Base-by-base conservation (phyloP, 2,888 invertebrate species). In the Pyralis farinalis region DNA sequence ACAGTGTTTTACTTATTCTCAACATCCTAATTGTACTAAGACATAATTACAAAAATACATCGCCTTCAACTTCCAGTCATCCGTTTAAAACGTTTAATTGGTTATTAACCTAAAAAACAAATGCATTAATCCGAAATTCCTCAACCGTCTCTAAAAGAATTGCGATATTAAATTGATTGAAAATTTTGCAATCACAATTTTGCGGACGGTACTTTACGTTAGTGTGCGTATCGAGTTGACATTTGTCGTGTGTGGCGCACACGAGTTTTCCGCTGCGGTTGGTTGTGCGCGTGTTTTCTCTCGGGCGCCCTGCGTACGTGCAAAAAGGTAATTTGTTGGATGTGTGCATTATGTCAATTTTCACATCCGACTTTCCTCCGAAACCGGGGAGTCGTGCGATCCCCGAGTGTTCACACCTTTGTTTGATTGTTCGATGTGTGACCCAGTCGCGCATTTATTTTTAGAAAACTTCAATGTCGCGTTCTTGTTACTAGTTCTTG, bases 301-400 rank as follows among this genome's bases (percentile, higher is more conserved):
- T 63, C 56, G 55, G 52, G 57, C 60, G 67, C 71, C 72, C 63
- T 63, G 66, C 62, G 51, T 54, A 51, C 55, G 49, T 63, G 77
- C 76, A 78, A 81, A 84, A 81, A 67, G 61, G 39, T 8, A 63
- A 74, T 72, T 73, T 66, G 72, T 16, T 16, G 16, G 25, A 68
- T 68, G 66, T 75, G 81, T 79, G 76, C 78, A 73, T 71, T 84
- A 82, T 82, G 82, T 72, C 73, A 66, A 79, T 77, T 76, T 85
- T 86, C 87, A 85, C 87, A 87, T 88, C 87, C 87, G 85, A 88
- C 87, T 87, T 87, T 86, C 87, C 75, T 86, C 73, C 65, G 64
- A 62, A 57, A 56, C 63, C 63, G 63, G 58, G 70, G 65, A 63
- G 61, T 48, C 49, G 56, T 21, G 30, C 31, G 75, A 71, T 75